Evolutionary conservation across 2,888 invertebrate genomes (phyloP).

Genomic region (Tipula confusa): DNA sequence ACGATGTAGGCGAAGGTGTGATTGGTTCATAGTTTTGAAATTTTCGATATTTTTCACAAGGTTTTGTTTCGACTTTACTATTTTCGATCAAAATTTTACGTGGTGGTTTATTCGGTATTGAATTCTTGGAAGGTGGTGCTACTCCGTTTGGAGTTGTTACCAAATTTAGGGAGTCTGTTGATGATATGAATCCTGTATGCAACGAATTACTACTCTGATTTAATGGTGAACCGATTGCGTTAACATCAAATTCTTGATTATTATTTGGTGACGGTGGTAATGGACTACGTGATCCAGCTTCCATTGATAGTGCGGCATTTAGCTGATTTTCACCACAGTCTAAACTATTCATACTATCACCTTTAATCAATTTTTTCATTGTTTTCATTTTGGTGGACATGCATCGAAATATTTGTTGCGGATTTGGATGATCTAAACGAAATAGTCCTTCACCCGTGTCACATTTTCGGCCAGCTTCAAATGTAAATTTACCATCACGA

Average conservation of each 20-base stretch:
- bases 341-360: constrained; percentile 59
- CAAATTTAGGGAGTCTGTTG: constrained; percentile 45
- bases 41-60: constrained; percentile 45
- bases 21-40: constrained; percentile 48
- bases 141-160: not conserved
- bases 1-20: constrained; percentile 39
- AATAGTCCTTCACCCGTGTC: constrained; percentile 81
- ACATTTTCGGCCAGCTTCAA: constrained; percentile 83
- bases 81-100: constrained; percentile 41
- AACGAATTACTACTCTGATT: constrained; percentile 45
- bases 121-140: not conserved
- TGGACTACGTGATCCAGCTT: constrained; percentile 77
- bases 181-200: constrained; percentile 44
- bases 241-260: constrained; percentile 43
- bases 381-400: constrained; percentile 79
- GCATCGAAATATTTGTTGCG: constrained; percentile 77
- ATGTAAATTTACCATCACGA: constrained; percentile 78
- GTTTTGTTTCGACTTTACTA: not conserved
- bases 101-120: constrained; percentile 48
- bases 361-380: constrained; percentile 77
- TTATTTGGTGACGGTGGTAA: constrained; percentile 61
- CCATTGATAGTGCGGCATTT: constrained; percentile 69
- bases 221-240: constrained; percentile 21
- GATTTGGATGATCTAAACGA: constrained; percentile 73
- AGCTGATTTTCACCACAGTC: constrained; percentile 73